Conservation (phyloP, 2,888 invertebrate genomes). For the Callyntrura guangdongensis region DNA sequence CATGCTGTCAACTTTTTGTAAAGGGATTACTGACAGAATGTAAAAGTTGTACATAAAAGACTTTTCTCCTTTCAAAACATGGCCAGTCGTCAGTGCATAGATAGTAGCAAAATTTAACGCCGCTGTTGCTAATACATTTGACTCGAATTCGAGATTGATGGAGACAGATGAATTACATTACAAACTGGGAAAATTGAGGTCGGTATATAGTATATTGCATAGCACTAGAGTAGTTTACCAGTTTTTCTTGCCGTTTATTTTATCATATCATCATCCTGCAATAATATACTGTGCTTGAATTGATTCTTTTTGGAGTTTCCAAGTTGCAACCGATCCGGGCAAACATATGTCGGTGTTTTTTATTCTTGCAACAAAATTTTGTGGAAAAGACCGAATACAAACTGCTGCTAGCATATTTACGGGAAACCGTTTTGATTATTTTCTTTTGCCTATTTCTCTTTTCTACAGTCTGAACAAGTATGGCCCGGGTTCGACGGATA, state of each 20-base stretch:
- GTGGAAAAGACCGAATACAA: conserved; percentile 17
- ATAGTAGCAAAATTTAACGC: neutral
- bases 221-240: neutral
- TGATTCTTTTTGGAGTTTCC: too few relatives aligned
- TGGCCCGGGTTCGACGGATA: neutral
- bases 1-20: conserved; percentile 26
- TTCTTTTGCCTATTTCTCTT: conserved; percentile 43
- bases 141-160: neutral
- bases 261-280: conserved; percentile 30
- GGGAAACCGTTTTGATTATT: neutral
- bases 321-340: neutral
- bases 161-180: neutral
- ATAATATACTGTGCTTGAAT: neutral
- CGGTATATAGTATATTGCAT: conserved; percentile 8
- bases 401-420: conserved; percentile 30
- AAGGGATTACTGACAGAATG: conserved; percentile 16
- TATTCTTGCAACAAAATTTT: conserved; percentile 16
- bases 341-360: conserved; percentile 45
- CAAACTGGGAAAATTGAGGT: conserved; percentile 1
- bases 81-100: conserved; percentile 16
- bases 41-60: conserved; percentile 34
- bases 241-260: neutral
- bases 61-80: conserved; percentile 7
- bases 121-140: neutral
- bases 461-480: conserved; percentile 13